phyloP scores from a whole-genome alignment of 2,888 invertebrate species.

The Melangyna quadrimaculata region DNA sequence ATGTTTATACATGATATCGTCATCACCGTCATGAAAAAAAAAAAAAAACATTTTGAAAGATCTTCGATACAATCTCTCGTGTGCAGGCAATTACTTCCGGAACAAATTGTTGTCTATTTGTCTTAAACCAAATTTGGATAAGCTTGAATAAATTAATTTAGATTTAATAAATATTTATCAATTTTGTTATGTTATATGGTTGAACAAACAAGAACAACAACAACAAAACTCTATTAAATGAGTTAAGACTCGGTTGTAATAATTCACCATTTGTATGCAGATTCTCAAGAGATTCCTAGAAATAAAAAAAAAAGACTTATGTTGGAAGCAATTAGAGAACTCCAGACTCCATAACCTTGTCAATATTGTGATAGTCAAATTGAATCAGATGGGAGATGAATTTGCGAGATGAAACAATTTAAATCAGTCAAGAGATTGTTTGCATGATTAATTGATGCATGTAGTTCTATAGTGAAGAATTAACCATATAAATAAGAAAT shows the following conservation, averaged over 20 bases:
- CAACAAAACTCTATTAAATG: not conserved
- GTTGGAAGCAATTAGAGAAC: no score
- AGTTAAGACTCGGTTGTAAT: not conserved
- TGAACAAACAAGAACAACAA: not conserved
- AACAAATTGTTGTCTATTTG: constrained; percentile 41
- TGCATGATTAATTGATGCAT: constrained; percentile 1
- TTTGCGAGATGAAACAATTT: not conserved
- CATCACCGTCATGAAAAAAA: not conserved
- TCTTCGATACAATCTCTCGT: constrained; percentile 24
- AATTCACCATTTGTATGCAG: constrained; percentile 1
- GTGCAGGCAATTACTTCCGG: constrained; percentile 57
- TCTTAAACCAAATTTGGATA: constrained; percentile 37
- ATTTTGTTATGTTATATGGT: not conserved
- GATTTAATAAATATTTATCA: constrained; percentile 61
- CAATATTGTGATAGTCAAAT: not conserved
- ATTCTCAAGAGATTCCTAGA: not conserved
- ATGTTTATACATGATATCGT: not conserved
- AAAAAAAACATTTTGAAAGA: not conserved
- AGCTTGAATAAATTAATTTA: constrained; percentile 50
- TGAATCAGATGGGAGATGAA: not conserved
- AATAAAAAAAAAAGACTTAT: not conserved
- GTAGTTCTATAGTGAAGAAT: not conserved
- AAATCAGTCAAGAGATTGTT: not conserved
- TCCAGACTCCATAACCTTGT: no score
- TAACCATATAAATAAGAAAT: constrained; percentile 40